phyloP scores from a whole-genome alignment of 2,113 vertebrate genomes.

The Donacobius atricapilla region DNA sequence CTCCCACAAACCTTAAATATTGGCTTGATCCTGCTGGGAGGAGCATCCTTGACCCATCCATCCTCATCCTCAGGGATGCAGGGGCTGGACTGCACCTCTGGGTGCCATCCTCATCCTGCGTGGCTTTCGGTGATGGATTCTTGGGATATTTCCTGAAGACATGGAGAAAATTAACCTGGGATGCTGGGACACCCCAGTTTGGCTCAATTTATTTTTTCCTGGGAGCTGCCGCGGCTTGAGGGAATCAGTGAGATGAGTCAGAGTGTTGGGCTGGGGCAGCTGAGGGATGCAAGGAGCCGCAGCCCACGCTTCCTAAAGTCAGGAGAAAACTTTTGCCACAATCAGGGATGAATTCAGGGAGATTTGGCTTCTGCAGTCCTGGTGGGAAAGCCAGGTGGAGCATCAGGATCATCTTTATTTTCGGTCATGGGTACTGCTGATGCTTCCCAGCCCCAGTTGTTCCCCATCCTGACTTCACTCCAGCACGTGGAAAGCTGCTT shows the following conservation, averaged over 20 bases:
- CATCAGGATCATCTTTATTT: not conserved
- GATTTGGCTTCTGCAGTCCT: not conserved
- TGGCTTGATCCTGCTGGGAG: not conserved
- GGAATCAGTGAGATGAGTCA: no score
- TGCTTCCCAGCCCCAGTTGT: not conserved
- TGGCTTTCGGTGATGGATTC: not conserved
- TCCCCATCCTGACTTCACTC: not conserved
- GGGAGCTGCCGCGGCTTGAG: not conserved
- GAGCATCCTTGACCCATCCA: not conserved
- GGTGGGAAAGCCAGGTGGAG: fast-evolving
- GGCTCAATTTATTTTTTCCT: not conserved
- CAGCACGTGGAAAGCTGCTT: fast-evolving
- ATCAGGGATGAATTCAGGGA: not conserved
- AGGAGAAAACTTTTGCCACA: not conserved
- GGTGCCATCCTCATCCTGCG: fast-evolving
- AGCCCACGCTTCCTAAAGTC: fast-evolving
- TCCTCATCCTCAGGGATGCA: not conserved
- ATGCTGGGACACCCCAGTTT: not conserved
- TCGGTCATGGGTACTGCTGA: fast-evolving
- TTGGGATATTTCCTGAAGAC: not conserved
- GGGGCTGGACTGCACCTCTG: no score
- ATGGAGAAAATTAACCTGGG: fast-evolving
- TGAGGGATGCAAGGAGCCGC: not conserved
- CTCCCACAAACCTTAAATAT: not conserved
- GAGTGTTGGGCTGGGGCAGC: not conserved